Percentiles rank a stretch among this genome's conserved stretches.
Conservation (phyloP, 2,888 invertebrate genomes). For the Micoletzkya japonica region DNA sequence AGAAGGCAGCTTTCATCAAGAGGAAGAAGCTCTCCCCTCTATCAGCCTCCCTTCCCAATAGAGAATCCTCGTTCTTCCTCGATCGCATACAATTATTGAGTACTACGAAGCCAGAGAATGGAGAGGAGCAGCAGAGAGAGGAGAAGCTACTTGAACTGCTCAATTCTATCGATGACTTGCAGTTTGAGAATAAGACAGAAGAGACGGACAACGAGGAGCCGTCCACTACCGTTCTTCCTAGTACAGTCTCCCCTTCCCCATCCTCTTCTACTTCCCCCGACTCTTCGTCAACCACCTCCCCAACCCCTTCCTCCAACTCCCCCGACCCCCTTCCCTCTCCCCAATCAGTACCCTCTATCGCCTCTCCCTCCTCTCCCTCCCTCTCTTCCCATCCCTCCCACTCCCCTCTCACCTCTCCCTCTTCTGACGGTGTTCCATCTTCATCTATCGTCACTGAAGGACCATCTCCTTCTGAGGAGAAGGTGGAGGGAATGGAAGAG, state of each 20-base stretch:
- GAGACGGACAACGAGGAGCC: background rate
- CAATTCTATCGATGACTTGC: slow-evolving; percentile 3
- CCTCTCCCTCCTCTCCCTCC: slow-evolving; percentile 4
- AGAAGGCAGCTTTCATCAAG: background rate
- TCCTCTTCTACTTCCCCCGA: background rate
- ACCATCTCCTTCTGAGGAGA: too few species aligned
- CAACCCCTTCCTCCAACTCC: too few species aligned
- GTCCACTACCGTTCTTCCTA: background rate
- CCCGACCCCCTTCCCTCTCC: background rate
- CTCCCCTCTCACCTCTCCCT: too few species aligned
- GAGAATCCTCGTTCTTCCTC: slow-evolving; percentile 45
- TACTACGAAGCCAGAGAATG: background rate
- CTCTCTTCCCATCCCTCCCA: background rate
- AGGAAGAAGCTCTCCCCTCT: slow-evolving; percentile 9
- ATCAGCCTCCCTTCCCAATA: slow-evolving; percentile 23
- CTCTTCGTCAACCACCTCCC: background rate
- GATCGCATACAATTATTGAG: slow-evolving; percentile 43
- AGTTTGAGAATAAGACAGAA: background rate
- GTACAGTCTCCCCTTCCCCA: background rate
- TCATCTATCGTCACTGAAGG: too few species aligned
- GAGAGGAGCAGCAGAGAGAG: slow-evolving; percentile 1
- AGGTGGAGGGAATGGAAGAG: background rate
- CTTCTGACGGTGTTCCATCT: too few species aligned
- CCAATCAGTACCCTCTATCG: background rate
- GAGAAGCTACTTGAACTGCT: slow-evolving; percentile 16